phyloP scores from a whole-genome alignment of 2,113 vertebrate genomes.

The Heterochromis multidens region DNA sequence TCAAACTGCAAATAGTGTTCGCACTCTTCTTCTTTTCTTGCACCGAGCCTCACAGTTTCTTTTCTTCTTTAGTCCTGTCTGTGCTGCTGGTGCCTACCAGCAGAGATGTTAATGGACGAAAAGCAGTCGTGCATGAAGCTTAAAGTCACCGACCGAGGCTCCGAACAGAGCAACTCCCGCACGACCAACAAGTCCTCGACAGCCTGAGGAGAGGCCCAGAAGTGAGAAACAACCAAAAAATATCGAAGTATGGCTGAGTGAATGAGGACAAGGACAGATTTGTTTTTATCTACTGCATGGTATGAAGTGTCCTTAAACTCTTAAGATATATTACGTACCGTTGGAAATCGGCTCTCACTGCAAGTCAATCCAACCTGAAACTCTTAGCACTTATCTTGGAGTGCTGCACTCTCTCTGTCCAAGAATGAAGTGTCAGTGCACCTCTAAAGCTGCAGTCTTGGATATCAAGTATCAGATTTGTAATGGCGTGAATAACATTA shows the following conservation, averaged over 20 bases:
- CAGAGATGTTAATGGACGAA: conserved; percentile 89
- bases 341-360: background rate
- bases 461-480: background rate
- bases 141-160: conserved; percentile 87
- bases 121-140: conserved; percentile 93
- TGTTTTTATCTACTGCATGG: background rate
- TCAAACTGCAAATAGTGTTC: background rate
- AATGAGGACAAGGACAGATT: background rate
- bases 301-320: background rate
- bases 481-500: background rate
- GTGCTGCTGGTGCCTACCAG: conserved; percentile 92
- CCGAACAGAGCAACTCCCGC: conserved; percentile 88
- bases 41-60: background rate
- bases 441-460: background rate
- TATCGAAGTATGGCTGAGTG: background rate
- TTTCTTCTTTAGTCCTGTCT: conserved; percentile 85
- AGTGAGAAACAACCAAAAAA: background rate
- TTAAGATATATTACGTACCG: background rate
- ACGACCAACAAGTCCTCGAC: conserved; percentile 91
- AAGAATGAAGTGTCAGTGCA: background rate
- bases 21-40: background rate
- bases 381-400: background rate
- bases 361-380: background rate
- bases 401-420: background rate
- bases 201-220: conserved; percentile 66